Conservation (phyloP, 2,888 invertebrate genomes). For the Caenorhabditis japonica region DNA sequence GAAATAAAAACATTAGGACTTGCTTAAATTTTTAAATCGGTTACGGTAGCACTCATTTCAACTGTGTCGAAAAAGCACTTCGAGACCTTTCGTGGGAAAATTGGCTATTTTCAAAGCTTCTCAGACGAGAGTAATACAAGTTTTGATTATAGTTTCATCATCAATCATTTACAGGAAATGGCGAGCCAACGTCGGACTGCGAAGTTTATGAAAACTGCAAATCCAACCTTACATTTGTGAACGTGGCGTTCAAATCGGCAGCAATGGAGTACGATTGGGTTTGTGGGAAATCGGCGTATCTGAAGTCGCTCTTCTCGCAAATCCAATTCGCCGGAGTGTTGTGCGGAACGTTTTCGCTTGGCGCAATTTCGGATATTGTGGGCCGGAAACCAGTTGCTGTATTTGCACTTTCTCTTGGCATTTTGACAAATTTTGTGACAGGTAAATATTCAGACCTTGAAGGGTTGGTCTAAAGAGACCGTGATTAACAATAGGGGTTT, state of each 20-base stretch:
- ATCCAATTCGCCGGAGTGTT: slow-evolving; percentile 67
- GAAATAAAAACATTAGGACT: no score
- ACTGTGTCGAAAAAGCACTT: no score
- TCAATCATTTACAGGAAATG: slow-evolving; percentile 44
- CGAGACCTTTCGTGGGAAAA: no score
- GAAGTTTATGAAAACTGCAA: slow-evolving; percentile 57
- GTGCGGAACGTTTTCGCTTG: slow-evolving; percentile 71
- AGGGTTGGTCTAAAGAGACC: neutral
- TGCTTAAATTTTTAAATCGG: no score
- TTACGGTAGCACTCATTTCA: no score
- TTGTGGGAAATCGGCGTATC: slow-evolving; percentile 67
- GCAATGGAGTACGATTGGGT: slow-evolving; percentile 74
- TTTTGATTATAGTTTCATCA: no score
- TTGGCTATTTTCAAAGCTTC: no score
- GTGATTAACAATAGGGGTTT: neutral
- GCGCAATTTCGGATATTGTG: slow-evolving; percentile 65
- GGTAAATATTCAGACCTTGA: slow-evolving; percentile 49
- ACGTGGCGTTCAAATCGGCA: slow-evolving; percentile 71
- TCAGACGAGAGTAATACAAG: no score
- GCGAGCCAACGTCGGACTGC: slow-evolving; percentile 67
- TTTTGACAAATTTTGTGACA: slow-evolving; percentile 62
- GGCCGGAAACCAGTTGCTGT: slow-evolving; percentile 67
- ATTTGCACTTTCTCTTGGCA: slow-evolving; percentile 67
- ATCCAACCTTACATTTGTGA: slow-evolving; percentile 66
- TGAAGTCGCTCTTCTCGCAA: slow-evolving; percentile 68